Percentiles rank a stretch among this genome's conserved stretches.
Conservation (phyloP, 2,797 vertebrate species). For the Adrianichthys oophorus region DNA sequence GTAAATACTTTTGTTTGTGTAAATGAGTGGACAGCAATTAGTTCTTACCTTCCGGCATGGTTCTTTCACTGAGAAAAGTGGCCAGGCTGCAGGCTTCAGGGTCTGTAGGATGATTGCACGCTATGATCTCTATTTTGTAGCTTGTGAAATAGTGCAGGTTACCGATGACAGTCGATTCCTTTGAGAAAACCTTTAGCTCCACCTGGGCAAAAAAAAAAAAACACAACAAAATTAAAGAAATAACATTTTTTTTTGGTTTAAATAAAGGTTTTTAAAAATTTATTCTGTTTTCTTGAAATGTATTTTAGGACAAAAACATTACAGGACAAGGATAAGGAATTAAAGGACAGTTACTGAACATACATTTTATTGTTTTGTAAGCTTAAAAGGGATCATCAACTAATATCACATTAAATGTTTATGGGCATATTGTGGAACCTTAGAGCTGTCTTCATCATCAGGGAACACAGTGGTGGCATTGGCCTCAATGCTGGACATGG, state of each 20-base stretch:
- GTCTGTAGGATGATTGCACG: constrained; percentile 86
- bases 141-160: constrained; percentile 93
- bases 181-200: constrained; percentile 80
- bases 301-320: not conserved
- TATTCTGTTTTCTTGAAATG: not conserved
- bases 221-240: too few relatives aligned
- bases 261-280: not conserved
- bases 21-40: not conserved
- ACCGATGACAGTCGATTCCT: constrained; percentile 90
- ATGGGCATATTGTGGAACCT: too few relatives aligned
- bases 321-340: not conserved
- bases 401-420: too few relatives aligned
- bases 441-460: constrained; percentile 24
- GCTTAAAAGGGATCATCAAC: too few relatives aligned
- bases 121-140: constrained; percentile 95
- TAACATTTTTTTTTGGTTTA: not conserved
- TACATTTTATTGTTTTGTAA: not conserved
- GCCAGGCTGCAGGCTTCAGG: constrained; percentile 86
- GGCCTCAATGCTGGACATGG: constrained; percentile 21
- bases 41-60: constrained; percentile 90
- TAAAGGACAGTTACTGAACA: too few relatives aligned
- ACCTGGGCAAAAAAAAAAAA: constrained; percentile 44
- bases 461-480: constrained; percentile 55
- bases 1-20: too few relatives aligned
- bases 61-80: constrained; percentile 90